Conservation (phyloP, 2,113 vertebrate genomes). For the Pseudorectes ferrugineus region DNA sequence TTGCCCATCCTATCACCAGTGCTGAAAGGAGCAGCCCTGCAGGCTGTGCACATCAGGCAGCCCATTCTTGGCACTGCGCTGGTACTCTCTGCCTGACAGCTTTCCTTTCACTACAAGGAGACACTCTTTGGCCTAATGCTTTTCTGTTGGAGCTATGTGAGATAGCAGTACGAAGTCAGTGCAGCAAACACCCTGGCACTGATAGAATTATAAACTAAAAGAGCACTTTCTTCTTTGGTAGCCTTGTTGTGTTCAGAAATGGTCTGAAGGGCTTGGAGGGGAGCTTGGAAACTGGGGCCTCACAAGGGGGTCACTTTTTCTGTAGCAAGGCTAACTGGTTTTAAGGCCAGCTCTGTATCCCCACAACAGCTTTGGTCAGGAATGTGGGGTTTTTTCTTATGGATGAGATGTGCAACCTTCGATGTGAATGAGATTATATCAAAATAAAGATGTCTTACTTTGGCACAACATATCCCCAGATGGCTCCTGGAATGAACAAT, state of each 20-base stretch:
- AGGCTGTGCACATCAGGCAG: background rate
- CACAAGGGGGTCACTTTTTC: fast-evolving
- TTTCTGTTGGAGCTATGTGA: background rate
- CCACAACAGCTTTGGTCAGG: background rate
- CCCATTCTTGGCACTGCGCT: background rate
- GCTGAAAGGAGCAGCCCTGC: constrained; percentile 6
- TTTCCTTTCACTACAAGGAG: background rate
- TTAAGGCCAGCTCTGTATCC: background rate
- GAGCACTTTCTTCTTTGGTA: background rate
- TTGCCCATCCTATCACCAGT: background rate
- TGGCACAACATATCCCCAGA: background rate
- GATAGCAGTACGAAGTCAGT: background rate
- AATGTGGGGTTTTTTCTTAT: background rate
- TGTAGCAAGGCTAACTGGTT: background rate
- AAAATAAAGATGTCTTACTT: background rate
- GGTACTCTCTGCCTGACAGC: background rate
- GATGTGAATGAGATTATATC: background rate
- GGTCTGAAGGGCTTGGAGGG: background rate
- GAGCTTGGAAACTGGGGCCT: background rate
- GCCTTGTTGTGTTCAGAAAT: background rate
- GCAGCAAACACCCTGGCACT: background rate
- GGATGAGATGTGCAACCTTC: background rate
- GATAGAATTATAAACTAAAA: background rate
- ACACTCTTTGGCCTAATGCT: background rate
- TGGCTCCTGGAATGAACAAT: background rate